Percentiles rank a stretch among this genome's conserved stretches.
These are phyloP conservation scores for Cephus pulcher DNA, from an alignment of 2,888 invertebrate genomes.

Conservation along the genomic window DNA sequence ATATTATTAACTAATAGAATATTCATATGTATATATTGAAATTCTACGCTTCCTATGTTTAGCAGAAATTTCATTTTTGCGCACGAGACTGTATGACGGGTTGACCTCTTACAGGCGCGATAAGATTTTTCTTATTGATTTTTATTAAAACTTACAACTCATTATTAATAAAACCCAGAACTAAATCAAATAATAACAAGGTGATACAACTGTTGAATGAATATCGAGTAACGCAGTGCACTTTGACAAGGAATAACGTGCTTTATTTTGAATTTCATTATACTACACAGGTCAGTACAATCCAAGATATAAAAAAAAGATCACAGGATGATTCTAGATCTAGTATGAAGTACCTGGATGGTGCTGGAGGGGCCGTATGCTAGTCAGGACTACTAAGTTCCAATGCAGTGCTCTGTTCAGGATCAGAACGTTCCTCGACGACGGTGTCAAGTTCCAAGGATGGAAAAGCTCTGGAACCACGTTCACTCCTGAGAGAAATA, in stretches of 20 bases:
- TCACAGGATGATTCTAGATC: background rate
- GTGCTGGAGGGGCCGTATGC: conserved; percentile 57
- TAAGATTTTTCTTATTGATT: background rate
- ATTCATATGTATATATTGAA: background rate
- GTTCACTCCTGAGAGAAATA: conserved; percentile 73
- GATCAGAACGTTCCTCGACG: conserved; percentile 84
- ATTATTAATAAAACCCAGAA: background rate
- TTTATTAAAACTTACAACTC: background rate
- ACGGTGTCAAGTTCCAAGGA: conserved; percentile 86
- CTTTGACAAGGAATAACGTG: background rate
- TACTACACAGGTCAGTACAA: background rate
- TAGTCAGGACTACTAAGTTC: conserved; percentile 63
- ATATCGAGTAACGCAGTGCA: background rate
- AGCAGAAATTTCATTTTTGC: background rate
- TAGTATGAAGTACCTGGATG: conserved; percentile 47
- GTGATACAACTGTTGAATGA: background rate
- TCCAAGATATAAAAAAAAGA: background rate
- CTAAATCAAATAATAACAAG: background rate
- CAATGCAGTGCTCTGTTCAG: conserved; percentile 72
- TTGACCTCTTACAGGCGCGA: background rate
- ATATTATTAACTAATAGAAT: too few species aligned
- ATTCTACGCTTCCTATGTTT: background rate
- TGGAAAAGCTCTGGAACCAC: conserved; percentile 80
- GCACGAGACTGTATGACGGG: background rate
- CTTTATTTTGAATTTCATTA: background rate